These are phyloP conservation scores for Heliconius melpomene DNA, from an alignment of 1,140 invertebrate genomes.

Conservation along the genomic window DNA sequence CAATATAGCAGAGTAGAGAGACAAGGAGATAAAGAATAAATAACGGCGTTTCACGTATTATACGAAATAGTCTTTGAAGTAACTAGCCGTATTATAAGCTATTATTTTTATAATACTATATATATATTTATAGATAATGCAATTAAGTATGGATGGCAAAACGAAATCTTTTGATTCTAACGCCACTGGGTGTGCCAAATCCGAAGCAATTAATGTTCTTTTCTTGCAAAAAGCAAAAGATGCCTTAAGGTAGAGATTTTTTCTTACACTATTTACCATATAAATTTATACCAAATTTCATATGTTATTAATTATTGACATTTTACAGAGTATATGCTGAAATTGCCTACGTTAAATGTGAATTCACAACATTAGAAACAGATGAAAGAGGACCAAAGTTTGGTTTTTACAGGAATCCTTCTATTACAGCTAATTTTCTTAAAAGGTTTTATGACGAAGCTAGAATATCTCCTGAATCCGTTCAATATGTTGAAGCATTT, in stretches of 20 bases:
- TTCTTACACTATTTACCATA: background rate
- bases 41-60: too few species aligned
- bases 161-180: slow-evolving; percentile 91
- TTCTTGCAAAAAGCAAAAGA: slow-evolving; percentile 89
- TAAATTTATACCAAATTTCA: background rate
- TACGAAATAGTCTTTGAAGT: too few species aligned
- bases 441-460: slow-evolving; percentile 84
- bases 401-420: slow-evolving; percentile 80
- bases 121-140: slow-evolving; percentile 70
- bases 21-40: too few species aligned
- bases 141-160: slow-evolving; percentile 86
- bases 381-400: slow-evolving; percentile 40
- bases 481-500: slow-evolving; percentile 89
- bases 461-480: slow-evolving; percentile 82
- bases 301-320: slow-evolving; percentile 28
- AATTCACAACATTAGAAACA: slow-evolving; percentile 60
- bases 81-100: too few species aligned
- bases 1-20: too few species aligned
- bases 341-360: slow-evolving; percentile 85
- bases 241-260: slow-evolving; percentile 83
- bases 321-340: slow-evolving; percentile 83
- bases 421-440: slow-evolving; percentile 81
- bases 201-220: slow-evolving; percentile 87
- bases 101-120: too few species aligned
- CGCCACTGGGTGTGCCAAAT: slow-evolving; percentile 85